These are phyloP conservation scores for Subanguina moxae DNA, from an alignment of 1,140 invertebrate species.

Conservation along the genomic window DNA sequence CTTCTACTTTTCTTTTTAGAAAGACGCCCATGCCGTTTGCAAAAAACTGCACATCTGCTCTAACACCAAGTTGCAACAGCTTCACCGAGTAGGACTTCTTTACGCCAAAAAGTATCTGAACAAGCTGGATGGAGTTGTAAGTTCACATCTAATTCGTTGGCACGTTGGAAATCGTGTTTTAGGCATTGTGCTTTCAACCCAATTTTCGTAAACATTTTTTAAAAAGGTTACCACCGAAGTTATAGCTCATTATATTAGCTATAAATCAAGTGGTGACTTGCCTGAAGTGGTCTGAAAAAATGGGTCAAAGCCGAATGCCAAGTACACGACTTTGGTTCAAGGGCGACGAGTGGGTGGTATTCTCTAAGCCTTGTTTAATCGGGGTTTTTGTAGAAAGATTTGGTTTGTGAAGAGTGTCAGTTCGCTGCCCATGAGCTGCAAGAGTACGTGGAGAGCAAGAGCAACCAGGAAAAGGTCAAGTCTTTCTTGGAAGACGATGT, in stretches of 20 bases:
- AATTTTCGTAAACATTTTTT: too few species aligned
- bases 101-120: slow-evolving; percentile 45
- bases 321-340: slow-evolving; percentile 2
- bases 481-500: slow-evolving; percentile 47
- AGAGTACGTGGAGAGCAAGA: slow-evolving; percentile 40
- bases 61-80: slow-evolving; percentile 52
- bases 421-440: slow-evolving; percentile 54
- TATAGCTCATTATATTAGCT: too few species aligned
- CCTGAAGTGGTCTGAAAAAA: too few species aligned
- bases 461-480: slow-evolving; percentile 44
- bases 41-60: slow-evolving; percentile 49
- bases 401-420: slow-evolving; percentile 58
- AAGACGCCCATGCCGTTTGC: slow-evolving; percentile 48
- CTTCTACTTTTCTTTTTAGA: too few species aligned
- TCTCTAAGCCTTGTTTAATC: slow-evolving; percentile 7
- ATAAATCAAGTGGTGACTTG: too few species aligned
- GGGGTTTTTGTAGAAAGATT: slow-evolving; percentile 32
- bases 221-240: too few species aligned
- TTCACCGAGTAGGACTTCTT: slow-evolving; percentile 53
- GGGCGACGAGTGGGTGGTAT: too few species aligned
- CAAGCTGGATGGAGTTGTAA: slow-evolving; percentile 36
- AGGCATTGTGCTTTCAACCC: too few species aligned
- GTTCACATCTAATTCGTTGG: background rate
- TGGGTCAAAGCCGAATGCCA: too few species aligned
- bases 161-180: slow-evolving; percentile 4